Percentiles rank a stretch among this genome's conserved stretches.
phyloP scores from a whole-genome alignment of 2,888 invertebrate species.

The Octodonta nipae region DNA sequence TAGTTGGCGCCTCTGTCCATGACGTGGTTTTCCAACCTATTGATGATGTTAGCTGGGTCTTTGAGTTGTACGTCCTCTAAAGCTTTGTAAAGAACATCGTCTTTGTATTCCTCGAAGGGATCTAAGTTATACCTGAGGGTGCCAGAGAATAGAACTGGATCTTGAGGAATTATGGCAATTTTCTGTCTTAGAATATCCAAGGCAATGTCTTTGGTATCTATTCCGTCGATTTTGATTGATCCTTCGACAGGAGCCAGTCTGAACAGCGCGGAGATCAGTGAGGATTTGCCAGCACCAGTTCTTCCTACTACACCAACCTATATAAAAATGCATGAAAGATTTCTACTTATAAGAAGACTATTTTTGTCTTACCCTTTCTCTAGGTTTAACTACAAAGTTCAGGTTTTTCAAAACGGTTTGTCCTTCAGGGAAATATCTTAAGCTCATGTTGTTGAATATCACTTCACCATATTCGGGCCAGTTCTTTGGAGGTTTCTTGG shows the following conservation, averaged over 20 bases:
- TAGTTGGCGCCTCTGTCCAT: constrained; percentile 67
- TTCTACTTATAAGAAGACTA: constrained; percentile 43
- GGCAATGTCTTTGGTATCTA: constrained; percentile 45
- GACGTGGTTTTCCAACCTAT: constrained; percentile 52
- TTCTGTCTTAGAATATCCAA: constrained; percentile 41
- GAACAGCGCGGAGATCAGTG: constrained; percentile 66
- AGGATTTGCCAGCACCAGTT: constrained; percentile 74
- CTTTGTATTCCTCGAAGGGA: constrained; percentile 57
- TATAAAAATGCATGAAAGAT: constrained; percentile 18
- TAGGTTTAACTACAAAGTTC: constrained; percentile 51
- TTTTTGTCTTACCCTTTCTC: constrained; percentile 48
- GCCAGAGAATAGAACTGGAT: constrained; percentile 60
- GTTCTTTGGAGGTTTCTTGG: constrained; percentile 40
- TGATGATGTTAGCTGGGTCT: constrained; percentile 44
- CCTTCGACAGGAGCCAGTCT: constrained; percentile 60
- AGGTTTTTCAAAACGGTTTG: constrained; percentile 58
- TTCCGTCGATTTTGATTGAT: constrained; percentile 55
- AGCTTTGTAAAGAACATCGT: constrained; percentile 35
- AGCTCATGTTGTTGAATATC: constrained; percentile 45
- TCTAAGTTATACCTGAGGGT: constrained; percentile 37
- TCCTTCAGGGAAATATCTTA: constrained; percentile 51
- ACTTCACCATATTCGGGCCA: constrained; percentile 60
- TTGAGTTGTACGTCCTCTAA: constrained; percentile 65
- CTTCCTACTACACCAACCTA: constrained; percentile 71
- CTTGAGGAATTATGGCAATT: constrained; percentile 47